Evolutionary conservation across 64 coral and sea anemone species (phyloP), one percentile per base, ranked within the genome.

Genomic region (Montipora efflorescens): DNA sequence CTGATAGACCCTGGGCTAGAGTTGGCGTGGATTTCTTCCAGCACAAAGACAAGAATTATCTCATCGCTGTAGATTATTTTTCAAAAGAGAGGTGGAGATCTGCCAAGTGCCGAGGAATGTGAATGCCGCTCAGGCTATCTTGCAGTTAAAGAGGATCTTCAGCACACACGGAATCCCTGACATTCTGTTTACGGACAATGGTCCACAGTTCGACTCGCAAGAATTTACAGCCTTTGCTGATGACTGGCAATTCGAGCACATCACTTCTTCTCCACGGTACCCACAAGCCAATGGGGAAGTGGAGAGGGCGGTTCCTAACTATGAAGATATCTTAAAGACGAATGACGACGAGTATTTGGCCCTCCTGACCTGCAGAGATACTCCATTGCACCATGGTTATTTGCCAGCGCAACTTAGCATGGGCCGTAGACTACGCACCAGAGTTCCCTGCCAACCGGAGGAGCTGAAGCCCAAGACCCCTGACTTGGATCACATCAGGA

Each of bases 41-140:
- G 14, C 59, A 90, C 15, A 55, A 78, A 59, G 50, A 52, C 18
- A 90, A 90, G 75, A 36, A 57, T 52, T 90, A 79, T 71, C 87
- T 90, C 75, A 22, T 79, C 12, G 47, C 36, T 2, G 88, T 80
- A 43, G 88, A 76, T 47, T 81, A 91, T 50, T 82, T 70, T 52
- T 82, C 78, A 19, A 77, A 64, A 59, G 89, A 59, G 89, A 91
- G 75, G 79, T 73, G 71, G 89, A 82, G 79, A 91, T 91, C 2
- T 53, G 13, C 15, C 52, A 77, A 79, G 77, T 81, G 59, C 69
- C 89, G 77, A 91, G 11, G 53, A 57, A 57, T 11, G 11, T 57
- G 53, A 57, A 36, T 36, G 28, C 28, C 28, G 28, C 28, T 36
- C 28, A 36, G 28, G 28, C 28, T 36, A 57, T 57, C 53, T 3